Evolutionary conservation across 1,140 invertebrate genomes (phyloP).

Genomic region (Drosophila rufa): DNA sequence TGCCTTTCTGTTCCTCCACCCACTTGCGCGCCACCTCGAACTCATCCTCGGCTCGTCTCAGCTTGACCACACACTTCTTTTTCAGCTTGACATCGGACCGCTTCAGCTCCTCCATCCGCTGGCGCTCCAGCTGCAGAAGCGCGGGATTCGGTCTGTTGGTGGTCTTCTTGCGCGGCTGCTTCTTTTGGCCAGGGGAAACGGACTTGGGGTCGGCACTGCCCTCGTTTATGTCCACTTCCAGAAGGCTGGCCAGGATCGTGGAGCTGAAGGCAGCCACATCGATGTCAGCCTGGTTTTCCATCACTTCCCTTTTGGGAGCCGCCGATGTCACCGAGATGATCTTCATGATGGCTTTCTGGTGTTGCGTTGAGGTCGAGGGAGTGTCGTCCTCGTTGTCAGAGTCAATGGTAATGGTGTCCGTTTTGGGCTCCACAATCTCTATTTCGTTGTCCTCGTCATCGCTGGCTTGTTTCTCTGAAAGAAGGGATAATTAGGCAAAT

Average conservation of each 20-base stretch:
- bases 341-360: conserved; percentile 22
- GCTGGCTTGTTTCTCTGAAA: conserved; percentile 51
- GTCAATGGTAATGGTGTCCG: conserved; percentile 82
- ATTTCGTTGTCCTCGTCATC: conserved; percentile 84
- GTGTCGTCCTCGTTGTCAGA: conserved; percentile 82
- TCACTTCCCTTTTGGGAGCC: conserved; percentile 1
- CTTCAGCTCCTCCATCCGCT: conserved; percentile 74
- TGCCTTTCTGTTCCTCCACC: conserved; percentile 12
- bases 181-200: conserved; percentile 51
- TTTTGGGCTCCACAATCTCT: conserved; percentile 84
- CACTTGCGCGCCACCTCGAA: conserved; percentile 64
- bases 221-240: conserved; percentile 76
- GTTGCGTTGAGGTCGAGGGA: conserved; percentile 15
- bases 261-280: conserved; percentile 74
- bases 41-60: conserved; percentile 67
- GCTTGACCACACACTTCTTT: conserved; percentile 64
- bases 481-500: too few relatives aligned
- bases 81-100: conserved; percentile 72
- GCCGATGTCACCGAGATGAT: conserved; percentile 63
- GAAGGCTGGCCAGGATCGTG: conserved; percentile 72
- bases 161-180: conserved; percentile 81
- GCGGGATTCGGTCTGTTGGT: conserved; percentile 83
- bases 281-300: conserved; percentile 21
- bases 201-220: conserved; percentile 23
- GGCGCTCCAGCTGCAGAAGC: conserved; percentile 68